Base-by-base conservation (phyloP, 37 sponge, comb jelly and placozoan genomes). In the Ephydatia muelleri region DNA sequence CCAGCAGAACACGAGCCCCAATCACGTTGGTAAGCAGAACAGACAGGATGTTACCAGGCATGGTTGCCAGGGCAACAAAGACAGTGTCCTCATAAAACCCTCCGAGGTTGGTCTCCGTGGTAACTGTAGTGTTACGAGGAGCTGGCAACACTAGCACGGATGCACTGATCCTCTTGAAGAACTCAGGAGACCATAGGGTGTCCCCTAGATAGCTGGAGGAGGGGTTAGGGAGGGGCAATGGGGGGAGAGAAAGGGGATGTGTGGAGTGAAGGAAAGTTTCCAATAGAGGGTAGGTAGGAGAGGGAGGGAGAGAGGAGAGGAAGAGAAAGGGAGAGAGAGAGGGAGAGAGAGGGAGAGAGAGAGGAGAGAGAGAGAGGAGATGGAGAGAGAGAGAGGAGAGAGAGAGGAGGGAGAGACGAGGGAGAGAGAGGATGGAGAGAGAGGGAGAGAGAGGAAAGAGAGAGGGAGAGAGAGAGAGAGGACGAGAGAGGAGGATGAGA, bases 111-210 rank as follows among this genome's bases (percentile, higher is more conserved):
- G 76, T 74, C 31, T 21, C 83, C 32, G 31, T 70, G 28, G 38
- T 31, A 67, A 14, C 57, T 19, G 57, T 16, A 21, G 14, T 57
- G 57, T 57, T 57, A 21, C 57, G 57, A 14, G 57, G 19, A 1
- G 16, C 16, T 57, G 57, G 57, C 57, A 57, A 21, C 14, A 4
- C 57, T 21, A 19, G 19, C 1, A 14, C 16, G 1, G 57, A 21
- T 57, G 12, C 14, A 57, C 16, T 23, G 4, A 83, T 1, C 27
- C 75, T 40, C 66, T 80, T 72, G 40, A 90, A 83, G 69, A 78
- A 90, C 72, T 90, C 91, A 29, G 91, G 91, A 65, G 82, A 84
- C 91, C 91, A 90, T 67, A 90, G 64, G 16, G 57, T 57, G 57
- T 57, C 57, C 57, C 57, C 57, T 57, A 57, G 16, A 14, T 57